Evolutionary conservation across 92 coral and sea anemone species (phyloP).

Genomic region (Paragorgia papillata): DNA sequence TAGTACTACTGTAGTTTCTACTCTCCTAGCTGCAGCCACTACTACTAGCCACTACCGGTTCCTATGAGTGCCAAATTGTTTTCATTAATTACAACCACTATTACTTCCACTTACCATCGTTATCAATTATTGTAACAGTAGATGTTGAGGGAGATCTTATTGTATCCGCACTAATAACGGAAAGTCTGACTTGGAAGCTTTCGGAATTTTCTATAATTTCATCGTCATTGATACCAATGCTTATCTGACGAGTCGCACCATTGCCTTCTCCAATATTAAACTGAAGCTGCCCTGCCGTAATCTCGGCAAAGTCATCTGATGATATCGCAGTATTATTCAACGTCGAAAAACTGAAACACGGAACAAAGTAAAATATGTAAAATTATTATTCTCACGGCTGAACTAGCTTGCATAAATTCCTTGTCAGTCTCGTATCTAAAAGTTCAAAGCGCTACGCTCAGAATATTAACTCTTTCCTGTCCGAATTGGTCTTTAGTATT

Average conservation of each 20-base stretch:
- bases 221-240: conserved; percentile 21
- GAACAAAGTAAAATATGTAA: too few species aligned
- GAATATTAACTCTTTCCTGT: too few species aligned
- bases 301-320: conserved; percentile 29
- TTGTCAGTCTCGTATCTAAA: too few species aligned
- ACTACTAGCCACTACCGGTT: too few species aligned
- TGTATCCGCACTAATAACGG: background rate
- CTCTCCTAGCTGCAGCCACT: too few species aligned
- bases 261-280: conserved; percentile 28
- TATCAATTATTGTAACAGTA: conserved; percentile 29
- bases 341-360: conserved; percentile 14
- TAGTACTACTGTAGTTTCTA: too few species aligned
- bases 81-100: too few species aligned
- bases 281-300: conserved; percentile 17
- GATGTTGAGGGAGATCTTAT: background rate
- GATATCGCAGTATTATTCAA: conserved; percentile 27
- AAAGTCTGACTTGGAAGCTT: conserved; percentile 1
- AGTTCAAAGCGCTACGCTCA: too few species aligned
- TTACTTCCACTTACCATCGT: conserved; percentile 32
- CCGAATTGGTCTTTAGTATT: too few species aligned
- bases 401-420: too few species aligned
- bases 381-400: too few species aligned
- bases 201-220: background rate
- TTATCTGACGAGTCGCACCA: conserved; percentile 14
- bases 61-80: too few species aligned